Base-by-base conservation (phyloP, 2,888 invertebrate species). In the Calameuta idolon region DNA sequence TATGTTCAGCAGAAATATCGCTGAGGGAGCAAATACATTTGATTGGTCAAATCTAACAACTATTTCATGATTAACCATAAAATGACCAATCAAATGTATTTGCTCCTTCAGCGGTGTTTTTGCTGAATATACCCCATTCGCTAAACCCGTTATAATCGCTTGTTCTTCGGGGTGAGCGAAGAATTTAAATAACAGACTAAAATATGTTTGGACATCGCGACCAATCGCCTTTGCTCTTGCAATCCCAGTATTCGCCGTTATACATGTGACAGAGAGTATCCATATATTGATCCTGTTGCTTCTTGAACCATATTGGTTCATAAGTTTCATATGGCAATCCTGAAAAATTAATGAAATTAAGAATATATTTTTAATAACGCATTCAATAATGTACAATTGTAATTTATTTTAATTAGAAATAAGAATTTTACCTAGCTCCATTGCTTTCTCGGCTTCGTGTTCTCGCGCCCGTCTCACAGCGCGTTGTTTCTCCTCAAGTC, bases 401-500 rank as follows among this genome's bases (percentile, higher is more conserved):
- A 76, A 40, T 30, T 12, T 35, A 74, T 69, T 34, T 37, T 76
- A 4, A 68, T 35, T 23, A 55, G 2, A 12, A 75, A 35, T 34
- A 73, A 23, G 9, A 1, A 69, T 74, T 71, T 80, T 92, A 91
- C 94, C 94, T 83, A 94, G 92, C 31, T 94, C 93, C 68, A 95
- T 95, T 68, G 95, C 94, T 81, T 92, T 89, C 92, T 98, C 98
- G 0, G 96, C 96, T 83, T 95, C 96, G 3, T 94, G 93, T 91
- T 99, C 99, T 34, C 96, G 94, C 86, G 93, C 91, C 82, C 97
- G 94, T 76, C 99, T 93, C 82, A 93, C 94, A 11, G 94, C 93
- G 83, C 99, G 94, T 93, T 99, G 99, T 92, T 99, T 99, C 92
- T 99, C 99, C 92, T 99, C 99, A 35, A 99, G 93, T 1, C 95